Evolutionary conservation across 2,113 vertebrate genomes (phyloP).

Genomic region (Colius striatus): DNA sequence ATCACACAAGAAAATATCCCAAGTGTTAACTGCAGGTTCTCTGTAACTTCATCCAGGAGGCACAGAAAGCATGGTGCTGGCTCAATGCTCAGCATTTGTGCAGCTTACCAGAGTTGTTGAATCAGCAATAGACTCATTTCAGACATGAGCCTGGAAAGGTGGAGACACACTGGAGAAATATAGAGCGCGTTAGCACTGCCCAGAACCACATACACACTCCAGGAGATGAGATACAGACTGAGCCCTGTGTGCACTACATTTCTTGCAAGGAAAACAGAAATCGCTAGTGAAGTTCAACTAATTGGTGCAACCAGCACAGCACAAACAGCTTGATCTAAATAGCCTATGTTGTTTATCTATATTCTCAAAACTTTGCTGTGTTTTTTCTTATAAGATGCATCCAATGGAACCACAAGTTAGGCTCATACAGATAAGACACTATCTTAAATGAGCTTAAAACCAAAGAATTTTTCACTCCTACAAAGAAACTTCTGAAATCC

Average conservation of each 20-base stretch:
- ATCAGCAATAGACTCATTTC: accelerated
- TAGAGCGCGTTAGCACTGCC: accelerated
- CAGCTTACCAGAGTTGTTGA: neutral
- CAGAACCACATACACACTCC: neutral
- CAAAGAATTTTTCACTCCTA: neutral
- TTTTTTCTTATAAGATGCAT: neutral
- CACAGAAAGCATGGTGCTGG: neutral
- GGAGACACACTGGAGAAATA: neutral
- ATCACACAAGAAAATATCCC: neutral
- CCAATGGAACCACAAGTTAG: neutral
- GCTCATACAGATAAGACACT: neutral
- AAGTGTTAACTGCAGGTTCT: neutral
- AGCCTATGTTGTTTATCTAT: neutral
- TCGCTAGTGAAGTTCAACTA: neutral
- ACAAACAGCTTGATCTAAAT: neutral
- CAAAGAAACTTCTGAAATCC: neutral
- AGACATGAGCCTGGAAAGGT: neutral
- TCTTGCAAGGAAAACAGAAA: neutral
- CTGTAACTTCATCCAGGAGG: neutral
- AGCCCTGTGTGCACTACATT: neutral
- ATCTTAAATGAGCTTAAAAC: neutral
- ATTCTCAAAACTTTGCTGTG: neutral
- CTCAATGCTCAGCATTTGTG: neutral
- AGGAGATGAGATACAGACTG: neutral
- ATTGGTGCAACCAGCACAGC: neutral